Percentiles rank a stretch among this genome's conserved stretches.
Evolutionary conservation across 2,888 invertebrate species (phyloP).

Genomic region (Phragmatobia fuliginosa): DNA sequence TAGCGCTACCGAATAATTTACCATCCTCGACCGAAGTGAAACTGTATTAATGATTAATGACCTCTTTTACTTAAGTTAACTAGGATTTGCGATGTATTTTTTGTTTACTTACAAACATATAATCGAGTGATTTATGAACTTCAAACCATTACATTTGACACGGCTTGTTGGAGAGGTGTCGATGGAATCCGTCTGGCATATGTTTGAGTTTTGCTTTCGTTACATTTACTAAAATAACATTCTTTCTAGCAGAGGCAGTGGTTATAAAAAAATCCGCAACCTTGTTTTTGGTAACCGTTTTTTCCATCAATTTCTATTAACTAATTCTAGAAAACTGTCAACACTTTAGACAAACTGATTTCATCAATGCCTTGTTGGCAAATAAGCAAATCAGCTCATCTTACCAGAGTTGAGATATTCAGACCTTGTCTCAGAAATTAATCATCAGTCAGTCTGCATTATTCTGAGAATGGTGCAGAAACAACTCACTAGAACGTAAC

Average conservation of each 20-base stretch:
- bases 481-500: no score
- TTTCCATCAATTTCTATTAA: no score
- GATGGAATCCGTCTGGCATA: constrained; percentile 72
- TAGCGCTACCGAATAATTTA: constrained; percentile 49
- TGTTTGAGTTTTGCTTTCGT: constrained; percentile 59
- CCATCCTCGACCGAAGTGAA: constrained; percentile 48
- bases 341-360: neutral
- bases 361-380: neutral
- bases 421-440: neutral
- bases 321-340: no score
- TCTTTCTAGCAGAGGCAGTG: constrained; percentile 9
- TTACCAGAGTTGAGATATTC: neutral
- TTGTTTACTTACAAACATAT: constrained; percentile 59
- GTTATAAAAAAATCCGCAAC: neutral
- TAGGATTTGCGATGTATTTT: constrained; percentile 72
- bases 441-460: no score
- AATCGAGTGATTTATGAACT: constrained; percentile 84
- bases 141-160: constrained; percentile 75
- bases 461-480: no score
- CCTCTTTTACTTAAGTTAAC: constrained; percentile 50
- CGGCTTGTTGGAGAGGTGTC: constrained; percentile 74
- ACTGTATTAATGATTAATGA: constrained; percentile 71
- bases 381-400: neutral
- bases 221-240: constrained; percentile 53
- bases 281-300: neutral